phyloP scores from a whole-genome alignment of 2,888 invertebrate genomes.

The Biston stratarius region DNA sequence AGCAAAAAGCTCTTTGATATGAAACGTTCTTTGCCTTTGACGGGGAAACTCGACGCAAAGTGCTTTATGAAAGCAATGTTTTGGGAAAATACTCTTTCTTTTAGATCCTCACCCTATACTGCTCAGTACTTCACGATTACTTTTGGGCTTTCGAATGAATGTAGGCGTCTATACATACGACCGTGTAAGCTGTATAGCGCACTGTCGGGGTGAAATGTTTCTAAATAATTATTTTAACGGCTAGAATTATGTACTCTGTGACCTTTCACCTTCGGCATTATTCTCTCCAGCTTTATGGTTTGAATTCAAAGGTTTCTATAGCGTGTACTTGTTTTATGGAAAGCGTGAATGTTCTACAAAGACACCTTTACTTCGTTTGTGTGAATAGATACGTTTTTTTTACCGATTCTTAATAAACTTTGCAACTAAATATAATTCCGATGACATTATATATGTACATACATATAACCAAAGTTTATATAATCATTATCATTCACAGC shows the following conservation, averaged over 20 bases:
- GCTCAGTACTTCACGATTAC: background rate
- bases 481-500: too few relatives aligned
- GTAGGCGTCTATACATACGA: background rate
- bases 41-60: constrained; percentile 13
- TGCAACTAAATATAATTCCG: too few relatives aligned
- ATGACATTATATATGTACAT: too few relatives aligned
- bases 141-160: background rate
- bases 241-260: constrained; percentile 3
- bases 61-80: constrained; percentile 25
- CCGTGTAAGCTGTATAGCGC: constrained; percentile 4
- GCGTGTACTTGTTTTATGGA: too few relatives aligned
- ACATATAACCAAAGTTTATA: too few relatives aligned
- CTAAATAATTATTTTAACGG: constrained; percentile 9
- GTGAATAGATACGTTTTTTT: too few relatives aligned
- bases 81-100: constrained; percentile 17
- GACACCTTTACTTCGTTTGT: too few relatives aligned
- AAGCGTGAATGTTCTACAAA: background rate
- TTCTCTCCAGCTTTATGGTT: background rate
- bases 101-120: background rate
- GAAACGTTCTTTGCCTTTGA: constrained; percentile 28
- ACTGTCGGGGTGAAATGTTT: constrained; percentile 16
- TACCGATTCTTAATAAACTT: too few relatives aligned
- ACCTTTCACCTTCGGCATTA: constrained; percentile 7
- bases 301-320: background rate
- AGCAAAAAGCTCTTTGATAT: constrained; percentile 30